Base-by-base conservation (phyloP, 1,140 invertebrate species). In the Odontomachus brunneus region DNA sequence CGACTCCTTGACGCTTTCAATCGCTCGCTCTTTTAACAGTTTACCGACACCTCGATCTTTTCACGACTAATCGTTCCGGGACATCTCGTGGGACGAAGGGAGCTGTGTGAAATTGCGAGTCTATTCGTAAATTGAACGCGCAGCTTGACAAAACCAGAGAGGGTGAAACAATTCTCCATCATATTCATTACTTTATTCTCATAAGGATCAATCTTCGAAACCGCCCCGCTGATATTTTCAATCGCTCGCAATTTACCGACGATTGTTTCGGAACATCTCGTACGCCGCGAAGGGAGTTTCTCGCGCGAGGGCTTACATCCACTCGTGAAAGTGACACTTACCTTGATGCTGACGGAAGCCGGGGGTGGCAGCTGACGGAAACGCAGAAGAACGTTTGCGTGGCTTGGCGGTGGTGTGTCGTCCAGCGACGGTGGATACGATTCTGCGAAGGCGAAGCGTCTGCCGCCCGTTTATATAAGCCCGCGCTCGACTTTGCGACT, bases 391-490 rank as follows among this genome's bases (percentile, higher is more conserved):
- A 17, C 26, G 5, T 84, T 57, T 65, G 33, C 51, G n/a, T 24
- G 17, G 53, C 29, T 33, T 5, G 5, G 29, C 59, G 57, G 51
- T 49, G 49, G 62, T 63, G 22, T 44, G 75, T 85, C 66, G 72
- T 83, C 74, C 67, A 59, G 44, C 59, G 75, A 83, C 74, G 84
- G 48, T 74, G 67, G 51, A 67, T 71, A 38, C 63, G 44, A 80
- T 29, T 89, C 89, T 91, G 90, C 78, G 87, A 88, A 62, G 69
- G 74, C 57, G 63, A 72, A 84, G 44, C 60, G 67, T 65, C 55
- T 67, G 65, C 51, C 26, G 53, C n/a, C 63, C 89, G 88, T 91
- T 91, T 91, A 91, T 91, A 91, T 91, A 91, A 90, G 89, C 84
- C 84, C 80, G 83, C 60, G 74, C 85, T 60, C 85, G 83, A 84